Conservation (phyloP, 2,888 invertebrate species). For the Agrilus biguttatus region DNA sequence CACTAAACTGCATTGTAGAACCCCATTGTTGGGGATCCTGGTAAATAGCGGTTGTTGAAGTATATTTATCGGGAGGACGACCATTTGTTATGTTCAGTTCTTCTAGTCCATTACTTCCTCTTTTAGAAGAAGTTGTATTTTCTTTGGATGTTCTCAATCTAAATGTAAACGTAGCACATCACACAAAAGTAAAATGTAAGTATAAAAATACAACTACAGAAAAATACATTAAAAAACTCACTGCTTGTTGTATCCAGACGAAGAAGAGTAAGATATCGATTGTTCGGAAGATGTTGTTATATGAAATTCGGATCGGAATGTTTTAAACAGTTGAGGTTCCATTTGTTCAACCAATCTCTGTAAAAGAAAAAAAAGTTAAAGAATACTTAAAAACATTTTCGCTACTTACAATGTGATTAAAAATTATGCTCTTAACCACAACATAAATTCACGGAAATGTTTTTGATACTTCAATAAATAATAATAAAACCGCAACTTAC, state of each 20-base stretch:
- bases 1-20: slow-evolving; percentile 52
- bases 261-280: slow-evolving; percentile 43
- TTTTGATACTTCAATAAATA: too few relatives aligned
- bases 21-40: slow-evolving; percentile 29
- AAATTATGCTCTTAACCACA: too few relatives aligned
- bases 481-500: too few relatives aligned
- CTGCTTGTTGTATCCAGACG: slow-evolving; percentile 47
- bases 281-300: slow-evolving; percentile 51
- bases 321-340: slow-evolving; percentile 56
- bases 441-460: too few relatives aligned
- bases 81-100: slow-evolving; percentile 25
- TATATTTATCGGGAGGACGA: slow-evolving; percentile 31
- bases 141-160: slow-evolving; percentile 11
- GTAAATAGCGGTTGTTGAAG: slow-evolving; percentile 40
- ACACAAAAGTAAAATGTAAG: background rate
- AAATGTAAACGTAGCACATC: background rate
- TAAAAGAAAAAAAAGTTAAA: slow-evolving; percentile 17
- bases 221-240: slow-evolving; percentile 33
- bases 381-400: background rate
- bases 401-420: background rate
- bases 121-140: slow-evolving; percentile 23
- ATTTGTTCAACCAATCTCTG: slow-evolving; percentile 54
- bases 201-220: background rate
- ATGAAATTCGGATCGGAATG: slow-evolving; percentile 74
- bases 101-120: slow-evolving; percentile 16